Conservation (phyloP, 2,888 invertebrate species). For the Drosophila multiciliata region DNA sequence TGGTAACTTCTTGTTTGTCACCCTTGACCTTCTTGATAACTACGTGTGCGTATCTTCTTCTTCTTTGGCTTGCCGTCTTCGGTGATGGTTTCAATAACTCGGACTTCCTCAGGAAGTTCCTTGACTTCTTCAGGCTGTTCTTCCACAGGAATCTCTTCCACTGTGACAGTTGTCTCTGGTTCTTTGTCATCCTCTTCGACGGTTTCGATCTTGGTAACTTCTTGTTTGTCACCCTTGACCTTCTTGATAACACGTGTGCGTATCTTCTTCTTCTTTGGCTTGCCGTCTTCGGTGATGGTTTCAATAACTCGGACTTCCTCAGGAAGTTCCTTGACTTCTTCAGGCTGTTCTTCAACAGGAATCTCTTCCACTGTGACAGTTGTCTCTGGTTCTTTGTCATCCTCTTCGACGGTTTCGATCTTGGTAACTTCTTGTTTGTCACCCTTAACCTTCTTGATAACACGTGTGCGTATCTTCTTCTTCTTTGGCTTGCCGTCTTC, state of each 20-base stretch:
- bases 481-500: too few relatives aligned
- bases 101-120: conserved; percentile 21
- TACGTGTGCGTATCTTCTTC: conserved; percentile 26
- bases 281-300: conserved; percentile 26
- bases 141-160: conserved; percentile 20
- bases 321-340: conserved; percentile 29
- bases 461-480: too few relatives aligned
- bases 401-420: too few relatives aligned
- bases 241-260: conserved; percentile 37
- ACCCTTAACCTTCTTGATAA: too few relatives aligned
- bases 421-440: too few relatives aligned
- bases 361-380: conserved; percentile 35
- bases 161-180: conserved; percentile 35
- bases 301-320: conserved; percentile 35
- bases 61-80: conserved; percentile 21
- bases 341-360: conserved; percentile 10
- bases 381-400: conserved; percentile 12
- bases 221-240: conserved; percentile 43
- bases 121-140: conserved; percentile 16
- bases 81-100: conserved; percentile 13
- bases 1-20: conserved; percentile 25
- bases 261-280: conserved; percentile 35
- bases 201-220: conserved; percentile 45
- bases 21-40: conserved; percentile 24
- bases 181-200: conserved; percentile 37